Evolutionary conservation across 2,797 vertebrate species (phyloP).

Genomic region (Lutjanus campechanus): DNA sequence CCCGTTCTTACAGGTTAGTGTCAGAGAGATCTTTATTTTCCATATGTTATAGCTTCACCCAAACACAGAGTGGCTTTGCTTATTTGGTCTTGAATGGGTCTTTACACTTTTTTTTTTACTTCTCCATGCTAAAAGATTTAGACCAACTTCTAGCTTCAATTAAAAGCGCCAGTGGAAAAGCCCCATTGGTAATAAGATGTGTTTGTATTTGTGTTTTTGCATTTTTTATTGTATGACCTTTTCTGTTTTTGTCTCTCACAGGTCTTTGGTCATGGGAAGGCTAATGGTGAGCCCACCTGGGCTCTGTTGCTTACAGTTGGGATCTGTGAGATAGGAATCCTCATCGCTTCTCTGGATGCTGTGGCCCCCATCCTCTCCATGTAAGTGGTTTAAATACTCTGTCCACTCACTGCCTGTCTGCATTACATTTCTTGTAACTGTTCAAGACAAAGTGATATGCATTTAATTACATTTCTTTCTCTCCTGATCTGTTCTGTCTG

Average conservation of each 20-base stretch:
- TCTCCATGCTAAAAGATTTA: neutral
- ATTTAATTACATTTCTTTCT: neutral
- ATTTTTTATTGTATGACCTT: neutral
- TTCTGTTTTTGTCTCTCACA: conserved; percentile 58
- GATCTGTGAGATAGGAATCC: conserved; percentile 96
- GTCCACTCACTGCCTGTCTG: neutral
- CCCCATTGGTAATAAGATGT: neutral
- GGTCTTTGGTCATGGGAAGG: conserved; percentile 96
- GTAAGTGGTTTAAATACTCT: conserved; percentile 71
- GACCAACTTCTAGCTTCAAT: too few species aligned
- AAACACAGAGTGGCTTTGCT: too few species aligned
- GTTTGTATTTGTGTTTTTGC: neutral
- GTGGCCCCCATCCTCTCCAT: conserved; percentile 98
- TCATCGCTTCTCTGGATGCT: conserved; percentile 93
- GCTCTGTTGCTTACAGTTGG: conserved; percentile 92
- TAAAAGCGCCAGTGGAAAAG: too few species aligned
- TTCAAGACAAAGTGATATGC: neutral
- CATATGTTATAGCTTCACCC: neutral
- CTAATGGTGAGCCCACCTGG: conserved; percentile 97
- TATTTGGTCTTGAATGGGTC: neutral
- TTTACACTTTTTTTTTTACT: neutral
- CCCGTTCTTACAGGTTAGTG: conserved; percentile 91
- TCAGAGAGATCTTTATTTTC: neutral
- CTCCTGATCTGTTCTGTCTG: neutral
- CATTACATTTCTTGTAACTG: neutral